Base-by-base conservation (phyloP, 2,113 vertebrate species). In the Centropus bengalensis region DNA sequence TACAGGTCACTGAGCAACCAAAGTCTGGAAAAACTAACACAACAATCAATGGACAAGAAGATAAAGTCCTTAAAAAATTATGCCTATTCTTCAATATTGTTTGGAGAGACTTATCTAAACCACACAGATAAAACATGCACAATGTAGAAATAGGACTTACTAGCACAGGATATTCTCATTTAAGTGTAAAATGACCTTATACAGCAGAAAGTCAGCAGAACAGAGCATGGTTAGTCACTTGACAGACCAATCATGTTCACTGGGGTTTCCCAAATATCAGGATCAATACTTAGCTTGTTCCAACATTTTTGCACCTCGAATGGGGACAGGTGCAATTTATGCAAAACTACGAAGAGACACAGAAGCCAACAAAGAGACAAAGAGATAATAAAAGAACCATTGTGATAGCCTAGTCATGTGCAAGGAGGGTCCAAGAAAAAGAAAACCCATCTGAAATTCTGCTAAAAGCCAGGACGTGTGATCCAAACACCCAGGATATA, bases 51-150 rank as follows among this genome's bases (percentile, higher is more conserved):
- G 15, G 8, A 10, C 55, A n/a, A 67, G 15, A 19, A 63, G 14
- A 21, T 36, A 8, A 68, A 62, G 14, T 13, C 73, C 44, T 7
- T 8, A 40, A 45, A 73, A 64, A 68, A 27, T 4, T 0, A 60
- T 24, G 11, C 20, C 16, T 58, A 8, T 5, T 63, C 8, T 23
- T 63, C 49, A 73, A 40, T 4, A 69, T 4, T 0, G 8, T 40
- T 84, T 28, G 30, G 40, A 66, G 82, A 87, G n/a, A 47, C 16
- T 58, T 21, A 54, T 16, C 26, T n/a, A 51, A 64, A 73, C 36
- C 20, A 24, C 17, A 36, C 4, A 38, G 19, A 47, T 26, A 6
- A 7, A 63, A 54, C 15, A 28, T 0, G 2, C 10, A 36, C 9
- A 58, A 16, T 28, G 23, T 38, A 83, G n/a, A 73, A 1, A 1